Evolutionary conservation across 2,797 vertebrate genomes (phyloP).

Genomic region (Jordanella pulchra): DNA sequence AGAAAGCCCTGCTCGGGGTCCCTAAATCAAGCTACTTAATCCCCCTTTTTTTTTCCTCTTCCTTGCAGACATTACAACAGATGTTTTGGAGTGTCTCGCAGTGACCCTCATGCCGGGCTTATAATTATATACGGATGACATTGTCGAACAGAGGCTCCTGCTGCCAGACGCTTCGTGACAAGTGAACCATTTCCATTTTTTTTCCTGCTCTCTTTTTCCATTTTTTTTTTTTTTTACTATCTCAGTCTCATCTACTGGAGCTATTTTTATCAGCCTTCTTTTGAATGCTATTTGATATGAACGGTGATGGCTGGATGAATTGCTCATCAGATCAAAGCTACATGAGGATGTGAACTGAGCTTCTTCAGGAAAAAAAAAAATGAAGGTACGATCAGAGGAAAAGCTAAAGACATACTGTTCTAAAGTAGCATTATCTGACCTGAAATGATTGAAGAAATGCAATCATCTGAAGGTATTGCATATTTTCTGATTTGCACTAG

Average conservation of each 20-base stretch:
- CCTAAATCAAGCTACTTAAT: slow-evolving; percentile 45
- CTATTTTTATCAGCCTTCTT: slow-evolving; percentile 41
- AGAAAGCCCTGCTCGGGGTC: slow-evolving; percentile 48
- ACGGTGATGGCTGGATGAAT: slow-evolving; percentile 47
- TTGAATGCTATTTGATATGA: slow-evolving; percentile 58
- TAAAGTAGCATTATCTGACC: slow-evolving; percentile 50
- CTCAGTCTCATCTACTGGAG: slow-evolving; percentile 43
- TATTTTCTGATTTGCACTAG: slow-evolving; percentile 58
- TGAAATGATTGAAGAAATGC: slow-evolving; percentile 44
- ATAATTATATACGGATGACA: slow-evolving; percentile 72
- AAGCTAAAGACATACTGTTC: slow-evolving; percentile 40
- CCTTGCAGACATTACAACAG: slow-evolving; percentile 65
- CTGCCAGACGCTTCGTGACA: slow-evolving; percentile 78
- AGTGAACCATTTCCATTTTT: slow-evolving; percentile 72
- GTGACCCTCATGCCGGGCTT: slow-evolving; percentile 63
- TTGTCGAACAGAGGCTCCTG: slow-evolving; percentile 73
- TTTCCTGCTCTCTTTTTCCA: slow-evolving; percentile 36
- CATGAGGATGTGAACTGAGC: slow-evolving; percentile 48
- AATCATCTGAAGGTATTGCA: slow-evolving; percentile 62
- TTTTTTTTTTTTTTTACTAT: slow-evolving; percentile 32
- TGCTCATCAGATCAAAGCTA: slow-evolving; percentile 43
- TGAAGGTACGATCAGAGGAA: slow-evolving; percentile 65
- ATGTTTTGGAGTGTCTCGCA: slow-evolving; percentile 67
- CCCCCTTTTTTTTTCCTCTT: slow-evolving; percentile 6
- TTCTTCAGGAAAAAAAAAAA: slow-evolving; percentile 46